A percentile compares a stretch with the other conserved stretches of the same genome.
Conservation (phyloP, 2,113 vertebrate genomes). For the Platysteira castanea region DNA sequence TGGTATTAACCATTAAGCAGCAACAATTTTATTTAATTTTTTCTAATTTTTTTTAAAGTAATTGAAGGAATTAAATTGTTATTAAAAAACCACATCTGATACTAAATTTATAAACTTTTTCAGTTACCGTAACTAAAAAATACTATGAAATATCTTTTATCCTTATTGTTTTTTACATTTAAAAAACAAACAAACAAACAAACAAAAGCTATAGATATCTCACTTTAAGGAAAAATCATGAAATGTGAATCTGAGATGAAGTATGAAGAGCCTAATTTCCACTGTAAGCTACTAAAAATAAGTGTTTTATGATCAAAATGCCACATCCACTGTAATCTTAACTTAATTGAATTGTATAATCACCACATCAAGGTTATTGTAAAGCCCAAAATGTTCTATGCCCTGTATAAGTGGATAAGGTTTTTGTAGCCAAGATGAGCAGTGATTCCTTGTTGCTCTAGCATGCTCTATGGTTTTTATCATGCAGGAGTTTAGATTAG, state of each 20-base stretch:
- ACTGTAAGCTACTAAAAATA: neutral
- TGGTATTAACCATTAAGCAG: neutral
- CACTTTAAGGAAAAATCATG: neutral
- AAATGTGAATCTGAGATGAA: neutral
- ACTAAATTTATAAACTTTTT: neutral
- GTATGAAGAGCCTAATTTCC: neutral
- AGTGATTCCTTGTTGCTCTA: neutral
- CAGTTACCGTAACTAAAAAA: neutral
- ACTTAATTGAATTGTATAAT: neutral
- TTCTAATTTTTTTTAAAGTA: neutral
- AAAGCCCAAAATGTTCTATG: neutral
- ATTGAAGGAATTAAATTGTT: neutral
- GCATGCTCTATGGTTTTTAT: neutral
- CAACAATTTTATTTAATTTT: neutral
- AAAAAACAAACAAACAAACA: neutral
- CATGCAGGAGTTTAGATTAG: neutral
- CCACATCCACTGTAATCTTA: neutral
- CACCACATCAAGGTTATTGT: neutral
- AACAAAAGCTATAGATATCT: neutral
- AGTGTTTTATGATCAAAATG: neutral
- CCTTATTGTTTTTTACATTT: neutral
- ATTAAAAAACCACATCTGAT: neutral
- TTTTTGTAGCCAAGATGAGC: neutral
- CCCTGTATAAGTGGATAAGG: neutral
- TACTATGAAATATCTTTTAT: neutral